A percentile compares a stretch with the other conserved stretches of the same genome.
Conservation (phyloP, 2,113 vertebrate genomes). For the human (Homo sapiens) region GRCh38 chr16:60504501-60505000, state of each 20-base stretch:
- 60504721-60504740: neutral
- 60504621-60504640: neutral
- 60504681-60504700: neutral
- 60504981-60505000: neutral
- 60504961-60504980: rapidly evolving
- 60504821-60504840: neutral
- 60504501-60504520: neutral
- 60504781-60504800: neutral
- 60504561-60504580: neutral
- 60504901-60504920: neutral
- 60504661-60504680: neutral
- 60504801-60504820: neutral
- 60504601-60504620: neutral
- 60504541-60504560: neutral
- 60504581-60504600: neutral
- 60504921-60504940: neutral
- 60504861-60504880: neutral
- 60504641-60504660: neutral
- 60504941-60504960: neutral
- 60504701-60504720: neutral
- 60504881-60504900: neutral
- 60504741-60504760: neutral
- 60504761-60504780: neutral
- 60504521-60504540: neutral
- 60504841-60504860: neutral